Evolutionary conservation across 2,113 vertebrate genomes (phyloP), one percentile per base, ranked within the genome.

Genomic region (Menura novaehollandiae): DNA sequence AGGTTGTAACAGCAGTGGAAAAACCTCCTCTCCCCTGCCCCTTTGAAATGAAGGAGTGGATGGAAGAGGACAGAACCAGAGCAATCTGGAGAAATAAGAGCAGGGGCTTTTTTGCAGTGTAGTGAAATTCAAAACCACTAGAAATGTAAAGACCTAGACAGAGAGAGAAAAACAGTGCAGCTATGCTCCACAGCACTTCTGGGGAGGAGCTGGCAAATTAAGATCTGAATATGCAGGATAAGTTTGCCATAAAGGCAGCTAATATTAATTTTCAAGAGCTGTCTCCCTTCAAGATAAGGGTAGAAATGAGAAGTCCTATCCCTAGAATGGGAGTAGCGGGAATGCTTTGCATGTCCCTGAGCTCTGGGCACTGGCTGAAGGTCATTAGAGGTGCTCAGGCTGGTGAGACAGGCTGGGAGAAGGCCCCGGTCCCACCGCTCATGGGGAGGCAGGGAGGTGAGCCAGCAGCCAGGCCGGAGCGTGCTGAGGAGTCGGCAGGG

Each of bases 71-170:
- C 21, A 79, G 89, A 97, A 85, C 73, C 58, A 24, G 59, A 91
- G 33, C 0, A 1, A 80, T 77, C 71, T 56, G 74, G 59, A 71
- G 89, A 94, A 96, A 93, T 39, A n/a, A 71, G 49, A 85, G 69
- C 56, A 71, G 77, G 37, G 58, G 44, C 73, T n/a, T 76, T 81
- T 85, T 76, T 91, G 83, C 85, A 83, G 46, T 24, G 67, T 18
- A 87, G 88, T 93, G 95, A 96, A 97, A 95, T 95, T 94, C 85
- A 96, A 96, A 94, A 89, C 89, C 63, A 24, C 56, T 17, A 26
- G 47, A 93, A 95, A 88, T 3, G 2, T 37, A 26, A 85, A 87
- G 89, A 91, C 74, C 67, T 51, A 67, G 62, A 35, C n/a, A 77
- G 85, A 77, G 77, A 76, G 80, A 85, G 53, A 59, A 88, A 82